Base-by-base conservation (phyloP, 2,797 vertebrate genomes). In the Hozukius guyotensis region DNA sequence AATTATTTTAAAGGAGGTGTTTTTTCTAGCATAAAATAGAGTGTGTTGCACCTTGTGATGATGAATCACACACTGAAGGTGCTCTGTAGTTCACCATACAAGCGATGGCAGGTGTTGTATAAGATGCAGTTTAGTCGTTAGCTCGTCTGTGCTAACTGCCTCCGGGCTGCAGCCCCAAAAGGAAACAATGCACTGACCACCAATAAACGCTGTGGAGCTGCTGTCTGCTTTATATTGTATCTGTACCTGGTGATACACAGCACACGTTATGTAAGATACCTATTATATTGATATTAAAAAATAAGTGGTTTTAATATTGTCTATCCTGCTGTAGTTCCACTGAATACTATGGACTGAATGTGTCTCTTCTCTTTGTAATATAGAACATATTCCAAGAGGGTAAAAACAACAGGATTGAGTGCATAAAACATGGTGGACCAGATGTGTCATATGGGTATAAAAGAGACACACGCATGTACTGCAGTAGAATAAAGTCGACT, bases 1-100 rank as follows among this genome's bases (percentile, higher is more conserved):
- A 59, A 87, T 78, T 69, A 52, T 84, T 75, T 72, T 57, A 49
- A 46, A 77, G 46, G 79, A 25, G 72, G 73, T n/a, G 36, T 31
- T 49, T 46, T 18, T 27, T 20, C 4, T 46, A 46, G n/a, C 13
- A 4, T 66, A n/a, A 62, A 53, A 69, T 8, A 32, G 24, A 16
- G 29, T 61, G n/a, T 65, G 42, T 75, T 71, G 61, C 70, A 49
- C 42, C 64, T 72, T 80, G 27, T 76, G 72, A 77, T 74, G 71
- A 36, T 75, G 52, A 75, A 55, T 77, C 62, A 77, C 31, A 79
- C 20, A 46, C 34, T 36, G 12, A 71, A 42, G 25, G 27, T 65
- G 64, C 72, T 82, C 53, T 57, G 25, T 62, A 32, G 76, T 84
- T 83, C 46, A 62, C 38, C 46, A 56, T 13, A 73, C 62, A n/a